Evolutionary conservation across 2,113 vertebrate genomes (phyloP), one percentile per base, ranked within the genome.

Genomic region (Australoheros scitulus): DNA sequence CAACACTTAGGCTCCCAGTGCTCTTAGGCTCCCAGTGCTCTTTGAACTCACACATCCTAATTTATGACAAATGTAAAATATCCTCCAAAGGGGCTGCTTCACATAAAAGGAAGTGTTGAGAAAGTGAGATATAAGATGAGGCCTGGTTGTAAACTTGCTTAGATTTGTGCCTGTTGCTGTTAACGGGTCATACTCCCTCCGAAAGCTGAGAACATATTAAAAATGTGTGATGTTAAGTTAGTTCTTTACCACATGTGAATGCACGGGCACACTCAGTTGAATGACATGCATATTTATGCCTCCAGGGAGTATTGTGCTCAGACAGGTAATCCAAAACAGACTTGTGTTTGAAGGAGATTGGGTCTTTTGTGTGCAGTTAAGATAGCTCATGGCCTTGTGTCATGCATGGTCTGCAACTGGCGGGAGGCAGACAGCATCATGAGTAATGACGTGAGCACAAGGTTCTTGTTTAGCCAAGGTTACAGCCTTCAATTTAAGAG

Each of bases 381-480:
- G 74, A 81, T 79, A 34, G 55, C 59, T 26, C 63, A 6, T 77
- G 24, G 75, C 76, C 86, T 76, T 13, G 60, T 72, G 81, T 84
- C 59, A 72, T 57, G 60, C 68, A 55, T 65, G 26, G 15, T 14
- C 57, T 74, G 56, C 38, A 63, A 78, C 76, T 52, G 52, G 70
- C 50, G 47, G 75, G 76, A 85, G 59, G 47, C 76, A 59, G 78
- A 61, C 58, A 57, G 61, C 60, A 43, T 41, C 60, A 20, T 87
- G 79, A 81, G 57, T 64, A 34, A 85, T 32, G 56, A 68, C 61
- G 80, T 77, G 57, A 84, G 81, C 14, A 52, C 64, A 74, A 26
- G 65, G 74, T 68, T 81, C 10, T 59, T 91, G 89, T 91, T 92
- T 88, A 81, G 77, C 63, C 77, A 88, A 86, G 81, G 68, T 91